Conservation (phyloP, 2,797 vertebrate species). For the Hippocampus kuda region DNA sequence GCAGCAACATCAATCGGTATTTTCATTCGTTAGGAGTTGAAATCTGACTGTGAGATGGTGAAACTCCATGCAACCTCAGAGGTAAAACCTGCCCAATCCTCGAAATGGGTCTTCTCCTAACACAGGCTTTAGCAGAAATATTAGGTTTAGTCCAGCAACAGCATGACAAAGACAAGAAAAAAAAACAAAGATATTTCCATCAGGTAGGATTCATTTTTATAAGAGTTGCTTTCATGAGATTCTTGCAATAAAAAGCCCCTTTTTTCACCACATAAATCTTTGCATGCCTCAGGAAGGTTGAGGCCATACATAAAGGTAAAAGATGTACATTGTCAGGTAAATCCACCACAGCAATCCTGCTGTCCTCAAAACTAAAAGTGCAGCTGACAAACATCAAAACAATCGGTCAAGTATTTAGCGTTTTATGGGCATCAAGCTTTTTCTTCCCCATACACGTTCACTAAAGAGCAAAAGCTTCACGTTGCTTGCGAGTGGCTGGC, state of each 20-base stretch:
- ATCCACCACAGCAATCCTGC: slow-evolving; percentile 10
- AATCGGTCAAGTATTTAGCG: background rate
- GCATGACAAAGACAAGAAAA: too few relatives aligned
- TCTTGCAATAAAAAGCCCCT: background rate
- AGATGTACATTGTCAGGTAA: slow-evolving; percentile 13
- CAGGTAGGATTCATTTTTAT: background rate
- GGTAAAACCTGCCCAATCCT: background rate
- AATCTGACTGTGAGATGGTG: background rate
- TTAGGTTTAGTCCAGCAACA: background rate
- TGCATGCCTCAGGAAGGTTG: slow-evolving; percentile 18
- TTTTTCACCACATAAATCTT: slow-evolving; percentile 7
- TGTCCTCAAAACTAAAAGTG: slow-evolving; percentile 23
- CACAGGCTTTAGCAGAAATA: background rate
- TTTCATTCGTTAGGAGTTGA: background rate
- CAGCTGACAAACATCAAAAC: slow-evolving; percentile 9
- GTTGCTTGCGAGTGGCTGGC: too few relatives aligned
- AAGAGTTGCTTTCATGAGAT: background rate
- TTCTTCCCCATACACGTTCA: too few relatives aligned
- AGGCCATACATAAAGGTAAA: slow-evolving; percentile 41
- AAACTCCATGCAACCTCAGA: background rate
- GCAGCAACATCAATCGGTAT: background rate
- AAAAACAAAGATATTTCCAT: background rate
- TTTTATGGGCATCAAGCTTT: too few relatives aligned
- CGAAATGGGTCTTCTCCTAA: background rate
- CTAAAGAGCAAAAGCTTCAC: slow-evolving; percentile 1